Evolutionary conservation across 2,888 invertebrate genomes (phyloP), one percentile per base, ranked within the genome.

Genomic region (Creontiades dilutus): DNA sequence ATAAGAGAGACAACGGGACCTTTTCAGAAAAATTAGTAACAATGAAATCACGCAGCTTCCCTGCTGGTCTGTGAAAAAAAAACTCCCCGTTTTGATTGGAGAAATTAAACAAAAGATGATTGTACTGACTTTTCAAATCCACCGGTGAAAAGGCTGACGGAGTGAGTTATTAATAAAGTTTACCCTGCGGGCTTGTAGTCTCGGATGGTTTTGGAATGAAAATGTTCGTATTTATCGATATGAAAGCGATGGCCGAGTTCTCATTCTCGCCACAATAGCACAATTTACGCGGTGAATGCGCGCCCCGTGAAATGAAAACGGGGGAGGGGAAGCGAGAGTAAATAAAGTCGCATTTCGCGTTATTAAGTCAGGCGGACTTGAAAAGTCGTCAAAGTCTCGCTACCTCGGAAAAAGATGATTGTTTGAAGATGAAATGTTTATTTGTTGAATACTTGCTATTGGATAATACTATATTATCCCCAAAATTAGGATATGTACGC

Each of bases 201-300:
- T 57, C 57, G 57, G 57, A 57, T 57, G 57, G n/a, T n/a, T n/a
- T n/a, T n/a, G 57, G n/a, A 57, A 57, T 57, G 16, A n/a, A n/a
- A 57, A 57, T 57, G 57, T n/a, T 57, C n/a, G 57, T 57, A 57
- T 57, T 57, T 57, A 57, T n/a, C 19, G 57, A n/a, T 57, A 57
- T 57, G n/a, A 57, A 57, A 57, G 57, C 57, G 57, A n/a, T n/a
- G 57, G 57, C n/a, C n/a, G 57, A 57, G n/a, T 57, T 57, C 57
- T n/a, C 57, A 16, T 57, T 57, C 37, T 57, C 57, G 7, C 57
- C 14, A 57, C 57, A 57, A 57, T 57, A 16, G 57, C 19, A 57
- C 57, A 57, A 57, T 57, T 57, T 57, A n/a, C n/a, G n/a, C 57
- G 57, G 57, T 57, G n/a, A 57, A 57, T 57, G 57, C 19, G n/a